Evolutionary conservation across 1,140 invertebrate genomes (phyloP), one percentile per base, ranked within the genome.

Genomic region (Episyrphus balteatus): DNA sequence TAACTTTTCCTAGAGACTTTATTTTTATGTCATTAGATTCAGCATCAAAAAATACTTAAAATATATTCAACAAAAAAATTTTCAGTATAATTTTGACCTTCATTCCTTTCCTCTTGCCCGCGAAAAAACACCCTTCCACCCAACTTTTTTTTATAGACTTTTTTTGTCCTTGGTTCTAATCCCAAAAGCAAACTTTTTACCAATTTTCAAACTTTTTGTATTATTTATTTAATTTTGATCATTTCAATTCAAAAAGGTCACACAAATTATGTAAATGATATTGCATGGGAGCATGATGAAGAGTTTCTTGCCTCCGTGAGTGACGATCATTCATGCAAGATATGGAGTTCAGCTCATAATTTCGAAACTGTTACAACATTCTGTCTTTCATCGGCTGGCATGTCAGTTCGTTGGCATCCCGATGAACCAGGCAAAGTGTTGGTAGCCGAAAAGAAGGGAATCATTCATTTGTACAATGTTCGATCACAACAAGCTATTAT

Each of bases 371-470:
- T 74, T 18, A 66, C 72, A 33, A 76, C 72, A 17, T 81, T 86
- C 62, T 71, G 73, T 44, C 66, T 88, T 10, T 75, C 75, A n/a
- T 83, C 83, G 8, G 77, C 84, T 48, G 80, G 79, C 36, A 70
- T 86, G 70, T 72, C 74, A n/a, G 77, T 82, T 0, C 76, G 75
- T 51, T 83, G 80, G 74, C 84, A 87, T 62, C 66, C 66, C 31
- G 78, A 82, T 46, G 84, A 87, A 60, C 72, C 74, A n/a, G 74
- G 74, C 19, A 87, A 87, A 67, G 69, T 88, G 14, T 61, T 88
- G 37, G 81, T 88, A 8, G 84, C 79, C 17, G 83, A 87, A 59
- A 86, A 85, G 55, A 77, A 77, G 55, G 84, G 84, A 39, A 60
- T 81, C 0, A 78, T 88, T 47, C 75, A 79, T 42, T 75, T 88